Conservation (phyloP, 2,113 vertebrate genomes). For the Myrmophylax atrothorax region DNA sequence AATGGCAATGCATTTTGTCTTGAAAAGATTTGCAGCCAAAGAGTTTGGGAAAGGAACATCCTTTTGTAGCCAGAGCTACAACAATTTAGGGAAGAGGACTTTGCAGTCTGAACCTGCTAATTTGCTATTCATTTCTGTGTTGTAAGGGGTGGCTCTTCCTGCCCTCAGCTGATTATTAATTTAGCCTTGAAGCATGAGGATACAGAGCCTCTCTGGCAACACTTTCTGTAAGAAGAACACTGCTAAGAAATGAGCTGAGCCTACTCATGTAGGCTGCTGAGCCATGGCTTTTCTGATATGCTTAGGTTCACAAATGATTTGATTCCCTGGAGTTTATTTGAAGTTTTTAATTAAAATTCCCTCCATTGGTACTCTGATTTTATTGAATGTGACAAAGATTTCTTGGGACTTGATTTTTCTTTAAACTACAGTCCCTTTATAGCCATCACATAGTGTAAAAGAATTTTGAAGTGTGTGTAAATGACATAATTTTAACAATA, state of each 20-base stretch:
- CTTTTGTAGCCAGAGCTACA: background rate
- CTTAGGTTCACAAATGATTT: slow-evolving; percentile 61
- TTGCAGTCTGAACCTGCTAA: background rate
- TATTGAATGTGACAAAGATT: slow-evolving; percentile 46
- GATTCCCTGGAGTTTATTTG: slow-evolving; percentile 49
- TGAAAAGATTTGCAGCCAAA: background rate
- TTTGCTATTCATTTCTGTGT: background rate
- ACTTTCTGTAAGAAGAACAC: background rate
- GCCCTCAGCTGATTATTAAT: background rate
- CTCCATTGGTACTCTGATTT: slow-evolving; percentile 31
- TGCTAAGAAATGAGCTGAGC: background rate
- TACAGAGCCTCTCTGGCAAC: background rate
- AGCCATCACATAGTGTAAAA: background rate
- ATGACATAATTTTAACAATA: background rate
- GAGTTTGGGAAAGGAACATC: background rate
- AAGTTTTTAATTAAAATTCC: slow-evolving; percentile 53
- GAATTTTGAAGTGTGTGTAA: background rate
- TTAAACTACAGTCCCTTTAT: background rate
- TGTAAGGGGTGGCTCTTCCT: background rate
- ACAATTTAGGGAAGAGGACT: background rate
- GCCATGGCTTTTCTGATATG: slow-evolving; percentile 40
- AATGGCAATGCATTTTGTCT: background rate
- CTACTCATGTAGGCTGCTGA: background rate
- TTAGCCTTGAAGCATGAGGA: background rate
- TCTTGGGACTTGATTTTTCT: slow-evolving; percentile 53